These are phyloP conservation scores for Chaitophorus viminalis DNA, from an alignment of 2,888 invertebrate genomes.

Conservation along the genomic window DNA sequence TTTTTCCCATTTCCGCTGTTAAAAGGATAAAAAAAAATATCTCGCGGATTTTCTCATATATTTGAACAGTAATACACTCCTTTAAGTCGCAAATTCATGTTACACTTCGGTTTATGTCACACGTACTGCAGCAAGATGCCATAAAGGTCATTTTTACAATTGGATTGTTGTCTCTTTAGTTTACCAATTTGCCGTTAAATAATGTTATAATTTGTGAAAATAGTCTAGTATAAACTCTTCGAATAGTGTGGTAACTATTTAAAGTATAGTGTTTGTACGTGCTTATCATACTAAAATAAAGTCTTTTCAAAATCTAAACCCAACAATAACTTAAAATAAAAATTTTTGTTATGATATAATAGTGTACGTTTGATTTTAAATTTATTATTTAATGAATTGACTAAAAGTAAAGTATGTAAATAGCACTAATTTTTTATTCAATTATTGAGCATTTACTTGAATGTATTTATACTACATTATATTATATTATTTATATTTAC, in stretches of 20 bases:
- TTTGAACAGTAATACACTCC: slow-evolving; percentile 33
- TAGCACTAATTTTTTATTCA: background rate
- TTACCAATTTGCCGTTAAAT: slow-evolving; percentile 46
- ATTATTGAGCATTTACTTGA: background rate
- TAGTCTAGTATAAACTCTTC: background rate
- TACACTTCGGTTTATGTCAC: slow-evolving; percentile 32
- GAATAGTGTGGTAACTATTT: background rate
- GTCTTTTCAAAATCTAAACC: background rate
- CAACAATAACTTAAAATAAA: background rate
- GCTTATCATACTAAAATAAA: background rate
- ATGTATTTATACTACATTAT: background rate
- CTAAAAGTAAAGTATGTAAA: no score
- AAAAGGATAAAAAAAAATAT: slow-evolving; percentile 19
- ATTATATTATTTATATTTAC: background rate
- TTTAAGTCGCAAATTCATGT: slow-evolving; percentile 31
- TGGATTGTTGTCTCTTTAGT: slow-evolving; percentile 35
- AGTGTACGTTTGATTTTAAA: background rate
- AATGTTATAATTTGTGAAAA: slow-evolving; percentile 13
- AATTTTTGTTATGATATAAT: background rate
- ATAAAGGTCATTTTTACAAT: slow-evolving; percentile 26
- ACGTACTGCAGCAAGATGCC: slow-evolving; percentile 4
- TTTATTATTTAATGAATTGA: background rate
- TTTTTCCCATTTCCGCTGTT: slow-evolving; percentile 37
- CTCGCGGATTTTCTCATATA: background rate
- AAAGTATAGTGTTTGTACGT: background rate